Evolutionary conservation across 2,113 vertebrate species (phyloP).

Genomic region (Neopipo cinnamomea): DNA sequence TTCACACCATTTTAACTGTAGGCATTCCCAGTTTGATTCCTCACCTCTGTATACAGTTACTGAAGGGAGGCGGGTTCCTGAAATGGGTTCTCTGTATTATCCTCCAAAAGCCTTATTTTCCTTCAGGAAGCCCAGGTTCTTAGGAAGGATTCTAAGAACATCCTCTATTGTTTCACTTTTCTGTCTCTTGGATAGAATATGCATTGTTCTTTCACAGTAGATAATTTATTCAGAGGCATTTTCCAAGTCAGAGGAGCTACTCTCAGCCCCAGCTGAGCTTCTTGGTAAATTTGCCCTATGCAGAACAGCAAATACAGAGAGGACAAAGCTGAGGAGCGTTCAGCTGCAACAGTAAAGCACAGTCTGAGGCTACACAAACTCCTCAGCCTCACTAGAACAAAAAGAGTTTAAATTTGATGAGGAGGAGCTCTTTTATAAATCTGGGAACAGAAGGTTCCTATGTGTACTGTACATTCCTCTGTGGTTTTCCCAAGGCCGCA

Average conservation of each 20-base stretch:
- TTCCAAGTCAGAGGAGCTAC: neutral
- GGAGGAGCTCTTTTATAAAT: neutral
- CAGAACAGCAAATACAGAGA: constrained; percentile 23
- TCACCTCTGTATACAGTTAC: neutral
- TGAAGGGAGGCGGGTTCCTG: neutral
- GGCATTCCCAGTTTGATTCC: neutral
- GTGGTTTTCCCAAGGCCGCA: neutral
- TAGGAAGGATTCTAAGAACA: neutral
- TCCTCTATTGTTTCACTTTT: neutral
- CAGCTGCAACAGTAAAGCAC: neutral
- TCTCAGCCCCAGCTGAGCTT: neutral
- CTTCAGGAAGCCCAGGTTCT: neutral
- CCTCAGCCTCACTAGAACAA: neutral
- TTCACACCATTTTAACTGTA: neutral
- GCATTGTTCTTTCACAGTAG: neutral
- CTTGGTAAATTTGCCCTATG: neutral
- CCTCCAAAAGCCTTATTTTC: neutral
- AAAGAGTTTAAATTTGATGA: neutral
- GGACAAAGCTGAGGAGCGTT: neutral
- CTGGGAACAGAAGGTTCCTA: neutral
- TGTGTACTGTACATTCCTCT: neutral
- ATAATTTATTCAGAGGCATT: constrained; percentile 46
- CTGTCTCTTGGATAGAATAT: neutral
- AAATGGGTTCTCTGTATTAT: neutral
- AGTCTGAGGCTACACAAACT: neutral